A percentile compares a stretch with the other conserved stretches of the same genome.
Conservation (phyloP, 2,888 invertebrate species). For the Ferdinandea cuprea region DNA sequence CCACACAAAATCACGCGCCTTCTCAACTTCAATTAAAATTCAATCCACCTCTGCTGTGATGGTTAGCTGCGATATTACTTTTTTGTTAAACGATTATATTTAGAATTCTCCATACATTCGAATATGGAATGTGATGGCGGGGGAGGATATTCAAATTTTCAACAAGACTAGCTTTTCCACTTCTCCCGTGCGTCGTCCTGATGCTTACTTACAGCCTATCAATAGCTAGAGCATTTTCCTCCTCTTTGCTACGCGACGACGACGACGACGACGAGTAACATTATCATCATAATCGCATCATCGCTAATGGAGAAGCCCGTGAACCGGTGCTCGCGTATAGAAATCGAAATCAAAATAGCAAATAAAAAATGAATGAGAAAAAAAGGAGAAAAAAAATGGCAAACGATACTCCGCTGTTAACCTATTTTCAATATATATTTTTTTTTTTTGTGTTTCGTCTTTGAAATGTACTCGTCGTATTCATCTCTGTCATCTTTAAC, state of each 20-base stretch:
- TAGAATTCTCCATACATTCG: slow-evolving; percentile 24
- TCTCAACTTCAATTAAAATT: not conserved
- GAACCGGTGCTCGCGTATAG: slow-evolving; percentile 31
- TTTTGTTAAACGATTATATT: not conserved
- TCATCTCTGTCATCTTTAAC: slow-evolving; percentile 57
- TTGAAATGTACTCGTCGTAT: slow-evolving; percentile 33
- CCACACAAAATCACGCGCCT: no score
- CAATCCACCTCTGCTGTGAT: not conserved
- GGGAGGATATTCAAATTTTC: slow-evolving; percentile 19
- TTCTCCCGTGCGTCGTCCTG: no score
- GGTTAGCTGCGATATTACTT: not conserved
- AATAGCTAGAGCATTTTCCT: slow-evolving; percentile 8
- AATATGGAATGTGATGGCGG: no score
- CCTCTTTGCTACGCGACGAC: slow-evolving; percentile 26
- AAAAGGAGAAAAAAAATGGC: slow-evolving; percentile 19
- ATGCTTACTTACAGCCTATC: not conserved
- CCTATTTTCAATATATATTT: slow-evolving; percentile 68
- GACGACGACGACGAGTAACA: slow-evolving; percentile 29
- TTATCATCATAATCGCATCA: slow-evolving; percentile 71
- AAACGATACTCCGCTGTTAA: slow-evolving; percentile 67
- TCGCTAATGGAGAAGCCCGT: slow-evolving; percentile 66
- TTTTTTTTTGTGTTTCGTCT: slow-evolving; percentile 28
- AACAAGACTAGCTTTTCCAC: not conserved
- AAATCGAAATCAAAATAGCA: slow-evolving; percentile 56
- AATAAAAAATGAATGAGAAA: slow-evolving; percentile 1